These are phyloP conservation scores for Fregata magnificens DNA, from an alignment of 2,113 vertebrate species.

Conservation along the genomic window DNA sequence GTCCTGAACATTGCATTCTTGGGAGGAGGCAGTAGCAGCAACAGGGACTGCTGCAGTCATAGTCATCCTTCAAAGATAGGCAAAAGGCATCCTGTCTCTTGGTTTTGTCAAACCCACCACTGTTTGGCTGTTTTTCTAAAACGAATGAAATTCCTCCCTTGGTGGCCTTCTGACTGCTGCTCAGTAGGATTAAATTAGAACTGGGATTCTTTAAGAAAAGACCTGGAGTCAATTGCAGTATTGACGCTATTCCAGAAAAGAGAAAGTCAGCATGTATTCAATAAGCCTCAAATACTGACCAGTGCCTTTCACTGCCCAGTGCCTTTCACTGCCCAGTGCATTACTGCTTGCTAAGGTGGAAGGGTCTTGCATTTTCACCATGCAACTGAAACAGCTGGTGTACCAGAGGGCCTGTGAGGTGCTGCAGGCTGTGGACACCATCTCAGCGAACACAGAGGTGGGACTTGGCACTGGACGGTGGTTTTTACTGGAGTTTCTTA, in stretches of 20 bases:
- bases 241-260: neutral
- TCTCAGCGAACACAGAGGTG: neutral
- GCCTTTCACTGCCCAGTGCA: neutral
- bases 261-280: neutral
- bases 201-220: slow-evolving; percentile 16
- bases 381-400: neutral
- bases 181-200: slow-evolving; percentile 38
- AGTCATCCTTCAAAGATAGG: neutral
- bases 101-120: neutral
- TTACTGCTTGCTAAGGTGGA: neutral
- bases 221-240: neutral
- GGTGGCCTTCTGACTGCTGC: neutral
- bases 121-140: neutral
- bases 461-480: accelerated
- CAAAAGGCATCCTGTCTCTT: neutral
- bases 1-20: neutral
- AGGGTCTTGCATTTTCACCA: neutral
- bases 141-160: neutral
- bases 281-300: neutral
- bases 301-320: neutral
- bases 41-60: neutral
- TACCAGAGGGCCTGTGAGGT: too few species aligned
- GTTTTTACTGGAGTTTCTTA: neutral
- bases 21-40: neutral
- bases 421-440: neutral